Base-by-base conservation (phyloP, 2,797 vertebrate species). In the Enteromius fasciolatus region DNA sequence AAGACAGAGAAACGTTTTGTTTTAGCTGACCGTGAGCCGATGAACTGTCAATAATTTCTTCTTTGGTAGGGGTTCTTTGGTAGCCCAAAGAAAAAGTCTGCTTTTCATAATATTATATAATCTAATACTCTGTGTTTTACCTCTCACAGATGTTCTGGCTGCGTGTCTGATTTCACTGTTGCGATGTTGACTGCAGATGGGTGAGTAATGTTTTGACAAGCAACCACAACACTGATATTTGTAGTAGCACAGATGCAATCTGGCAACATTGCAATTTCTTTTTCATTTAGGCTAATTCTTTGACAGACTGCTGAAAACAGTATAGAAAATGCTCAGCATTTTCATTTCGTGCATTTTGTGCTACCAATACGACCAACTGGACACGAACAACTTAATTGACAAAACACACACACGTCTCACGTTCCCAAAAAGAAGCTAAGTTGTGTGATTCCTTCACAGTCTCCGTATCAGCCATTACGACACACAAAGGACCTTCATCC, bases 1-100 rank as follows among this genome's bases (percentile, higher is more conserved):
- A 80, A 66, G 23, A 59, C 36, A 10, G 83, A 87, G 81, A 87
- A 85, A 88, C 6, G 78, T 82, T 87, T 57, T 66, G 87, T 89
- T 90, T 89, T 92, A 93, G 81, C 87, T 85, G 89, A 91, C 85
- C 86, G 89, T 78, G 86, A 84, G 79, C 33, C 83, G 70, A 85
- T 76, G 85, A 52, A 14, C 83, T 73, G 68, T 73, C 78, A 44
- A 59, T 59, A 31, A 28, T 59, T 63, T 20, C 41, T 44, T 44
- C 41, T 44, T 44, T 44, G 41, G 10, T 44, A 11, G 18, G 66
- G 39, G 61, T 72, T 36, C 8, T 39, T 20, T 73, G 79, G 68
- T 64, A 64, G 25, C n/a, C 59, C 59, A 64, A 52, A 64, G 63
- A 81, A 59, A 57, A 70, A 31, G 7, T 5, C 10, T 64, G 57